phyloP scores from a whole-genome alignment of 2,797 vertebrate genomes.

The Sciurus vulgaris region DNA sequence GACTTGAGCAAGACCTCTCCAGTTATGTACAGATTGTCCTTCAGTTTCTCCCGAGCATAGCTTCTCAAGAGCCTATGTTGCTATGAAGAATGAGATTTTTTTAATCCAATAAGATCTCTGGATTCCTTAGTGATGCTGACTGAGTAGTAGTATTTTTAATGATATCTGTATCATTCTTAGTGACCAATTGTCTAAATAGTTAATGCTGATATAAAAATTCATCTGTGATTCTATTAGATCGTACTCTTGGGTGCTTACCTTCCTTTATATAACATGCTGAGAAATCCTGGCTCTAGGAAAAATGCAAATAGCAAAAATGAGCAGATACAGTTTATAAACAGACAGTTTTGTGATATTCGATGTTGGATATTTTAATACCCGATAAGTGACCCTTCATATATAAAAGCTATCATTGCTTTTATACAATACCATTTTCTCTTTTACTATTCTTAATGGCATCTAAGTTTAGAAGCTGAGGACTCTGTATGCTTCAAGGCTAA shows the following conservation, averaged over 20 bases:
- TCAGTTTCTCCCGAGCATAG: neutral
- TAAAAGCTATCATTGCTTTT: neutral
- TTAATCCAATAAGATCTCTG: neutral
- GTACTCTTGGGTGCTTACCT: neutral
- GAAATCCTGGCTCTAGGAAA: neutral
- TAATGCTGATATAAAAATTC: neutral
- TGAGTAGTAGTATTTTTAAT: neutral
- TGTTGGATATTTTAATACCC: neutral
- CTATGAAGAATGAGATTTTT: neutral
- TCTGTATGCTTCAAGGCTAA: neutral
- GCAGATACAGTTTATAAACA: neutral
- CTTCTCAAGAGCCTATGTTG: neutral
- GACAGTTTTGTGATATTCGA: neutral
- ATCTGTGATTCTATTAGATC: neutral
- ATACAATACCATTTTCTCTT: conserved; percentile 37
- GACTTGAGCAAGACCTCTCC: accelerated
- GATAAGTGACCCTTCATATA: neutral
- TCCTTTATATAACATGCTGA: neutral
- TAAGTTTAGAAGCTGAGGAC: neutral
- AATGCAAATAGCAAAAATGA: conserved; percentile 15
- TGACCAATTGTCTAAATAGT: neutral
- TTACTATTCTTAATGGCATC: conserved; percentile 2
- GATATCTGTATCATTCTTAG: neutral
- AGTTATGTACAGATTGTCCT: neutral
- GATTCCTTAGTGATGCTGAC: neutral